phyloP scores from a whole-genome alignment of 2,797 vertebrate genomes.

The Betta splendens region DNA sequence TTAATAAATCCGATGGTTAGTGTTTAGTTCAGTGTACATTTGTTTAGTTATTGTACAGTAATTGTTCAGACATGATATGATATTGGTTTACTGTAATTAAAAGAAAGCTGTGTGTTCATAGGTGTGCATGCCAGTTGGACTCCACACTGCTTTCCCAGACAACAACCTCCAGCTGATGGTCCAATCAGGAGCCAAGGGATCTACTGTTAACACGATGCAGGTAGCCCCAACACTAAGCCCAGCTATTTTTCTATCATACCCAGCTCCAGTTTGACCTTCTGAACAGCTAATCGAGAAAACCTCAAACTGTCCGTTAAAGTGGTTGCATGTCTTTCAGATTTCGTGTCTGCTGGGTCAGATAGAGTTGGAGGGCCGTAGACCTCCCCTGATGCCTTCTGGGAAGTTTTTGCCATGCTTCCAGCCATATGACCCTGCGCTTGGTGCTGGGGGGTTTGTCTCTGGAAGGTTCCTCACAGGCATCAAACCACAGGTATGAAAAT shows the following conservation, averaged over 20 bases:
- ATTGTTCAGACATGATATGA: no score
- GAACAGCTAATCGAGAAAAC: background rate
- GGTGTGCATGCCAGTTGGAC: constrained; percentile 95
- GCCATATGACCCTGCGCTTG: constrained; percentile 89
- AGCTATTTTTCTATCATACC: background rate
- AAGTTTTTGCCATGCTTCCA: constrained; percentile 96
- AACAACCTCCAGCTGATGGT: constrained; percentile 99
- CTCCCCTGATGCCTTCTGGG: constrained; percentile 96
- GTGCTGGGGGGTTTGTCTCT: constrained; percentile 93
- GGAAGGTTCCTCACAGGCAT: constrained; percentile 97
- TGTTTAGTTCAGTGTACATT: no score
- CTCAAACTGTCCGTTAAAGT: background rate
- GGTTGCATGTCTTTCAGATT: constrained; percentile 81
- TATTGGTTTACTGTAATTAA: no score
- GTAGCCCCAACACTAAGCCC: constrained; percentile 64
- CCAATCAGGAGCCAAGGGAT: constrained; percentile 97
- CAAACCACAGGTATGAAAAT: constrained; percentile 84
- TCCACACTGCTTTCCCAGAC: constrained; percentile 92
- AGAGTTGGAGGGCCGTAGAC: constrained; percentile 95
- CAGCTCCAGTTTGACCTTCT: background rate
- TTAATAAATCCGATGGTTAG: no score
- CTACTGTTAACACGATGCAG: constrained; percentile 99
- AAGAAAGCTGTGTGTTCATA: constrained; percentile 62
- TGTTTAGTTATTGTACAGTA: no score
- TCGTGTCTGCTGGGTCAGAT: constrained; percentile 97